A percentile compares a stretch with the other conserved stretches of the same genome.
Conservation (phyloP, 2,113 vertebrate genomes). For the Gobio gobio region DNA sequence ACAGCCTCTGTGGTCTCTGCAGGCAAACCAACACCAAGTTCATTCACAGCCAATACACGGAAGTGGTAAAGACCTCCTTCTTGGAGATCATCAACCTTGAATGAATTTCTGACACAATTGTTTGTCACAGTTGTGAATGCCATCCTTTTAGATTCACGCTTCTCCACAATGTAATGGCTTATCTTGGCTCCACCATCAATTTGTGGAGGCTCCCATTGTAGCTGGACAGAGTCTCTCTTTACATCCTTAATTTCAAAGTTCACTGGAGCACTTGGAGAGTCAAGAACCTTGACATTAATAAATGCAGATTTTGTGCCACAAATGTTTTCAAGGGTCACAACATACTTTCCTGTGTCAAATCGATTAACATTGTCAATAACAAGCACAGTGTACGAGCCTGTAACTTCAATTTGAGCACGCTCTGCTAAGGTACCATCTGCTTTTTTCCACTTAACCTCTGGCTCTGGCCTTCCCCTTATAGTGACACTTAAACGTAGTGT, state of each 20-base stretch:
- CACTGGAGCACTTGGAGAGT: conserved; percentile 91
- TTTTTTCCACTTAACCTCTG: conserved; percentile 97
- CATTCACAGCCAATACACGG: conserved; percentile 95
- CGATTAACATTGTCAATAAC: conserved; percentile 96
- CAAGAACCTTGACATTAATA: conserved; percentile 95
- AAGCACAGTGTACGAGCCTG: conserved; percentile 95
- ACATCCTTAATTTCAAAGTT: conserved; percentile 92
- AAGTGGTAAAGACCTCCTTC: conserved; percentile 93
- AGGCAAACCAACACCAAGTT: conserved; percentile 91
- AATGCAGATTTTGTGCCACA: conserved; percentile 95
- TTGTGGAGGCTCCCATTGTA: conserved; percentile 94
- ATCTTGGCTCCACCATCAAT: conserved; percentile 98
- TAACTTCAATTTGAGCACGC: conserved; percentile 91
- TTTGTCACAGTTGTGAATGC: conserved; percentile 91
- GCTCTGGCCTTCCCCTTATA: conserved; percentile 95
- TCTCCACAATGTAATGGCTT: conserved; percentile 95
- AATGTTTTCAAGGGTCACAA: conserved; percentile 92
- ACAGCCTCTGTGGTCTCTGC: conserved; percentile 85
- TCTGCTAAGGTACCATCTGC: conserved; percentile 88
- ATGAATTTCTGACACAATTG: conserved; percentile 92
- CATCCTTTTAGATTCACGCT: conserved; percentile 94
- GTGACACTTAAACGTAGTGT: conserved; percentile 93
- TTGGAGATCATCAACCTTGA: conserved; percentile 88
- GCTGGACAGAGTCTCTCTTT: conserved; percentile 87
- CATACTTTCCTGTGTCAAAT: conserved; percentile 96